Percentiles rank a stretch among this genome's conserved stretches.
phyloP scores from a whole-genome alignment of 1,140 invertebrate species.

The Thaumetopoea pityocampa region DNA sequence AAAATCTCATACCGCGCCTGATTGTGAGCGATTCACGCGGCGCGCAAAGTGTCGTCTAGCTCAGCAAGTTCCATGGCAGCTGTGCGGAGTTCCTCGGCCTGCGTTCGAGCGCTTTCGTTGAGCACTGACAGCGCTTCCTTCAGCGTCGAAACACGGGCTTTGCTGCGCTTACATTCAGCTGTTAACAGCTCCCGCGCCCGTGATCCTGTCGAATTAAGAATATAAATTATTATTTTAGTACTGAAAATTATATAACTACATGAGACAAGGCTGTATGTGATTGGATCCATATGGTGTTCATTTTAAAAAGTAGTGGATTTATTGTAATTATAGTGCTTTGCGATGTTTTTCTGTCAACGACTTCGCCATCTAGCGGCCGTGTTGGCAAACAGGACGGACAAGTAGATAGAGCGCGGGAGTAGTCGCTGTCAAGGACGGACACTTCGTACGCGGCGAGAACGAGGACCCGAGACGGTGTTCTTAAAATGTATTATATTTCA shows the following conservation, averaged over 20 bases:
- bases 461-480: too few relatives aligned
- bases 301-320: too few relatives aligned
- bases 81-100: slow-evolving; percentile 27
- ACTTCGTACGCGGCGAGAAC: too few relatives aligned
- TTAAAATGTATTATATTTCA: too few relatives aligned
- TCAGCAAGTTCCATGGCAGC: slow-evolving; percentile 36
- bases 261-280: not conserved
- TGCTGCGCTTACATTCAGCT: slow-evolving; percentile 35
- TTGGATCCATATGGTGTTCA: not conserved
- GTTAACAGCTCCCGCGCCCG: slow-evolving; percentile 33
- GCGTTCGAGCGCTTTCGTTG: slow-evolving; percentile 24
- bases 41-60: slow-evolving; percentile 40
- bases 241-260: not conserved
- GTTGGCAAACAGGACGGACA: too few relatives aligned
- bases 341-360: too few relatives aligned
- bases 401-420: too few relatives aligned
- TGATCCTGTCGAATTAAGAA: slow-evolving; percentile 26
- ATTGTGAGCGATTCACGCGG: too few relatives aligned
- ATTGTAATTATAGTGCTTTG: too few relatives aligned
- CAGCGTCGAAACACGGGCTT: slow-evolving; percentile 19
- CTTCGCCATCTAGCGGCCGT: too few relatives aligned
- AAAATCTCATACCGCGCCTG: too few relatives aligned
- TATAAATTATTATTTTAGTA: not conserved
- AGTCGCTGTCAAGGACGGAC: too few relatives aligned
- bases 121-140: slow-evolving; percentile 26